Evolutionary conservation across 2,113 vertebrate genomes (phyloP).

Genomic region (Oreochromis tanganicae): DNA sequence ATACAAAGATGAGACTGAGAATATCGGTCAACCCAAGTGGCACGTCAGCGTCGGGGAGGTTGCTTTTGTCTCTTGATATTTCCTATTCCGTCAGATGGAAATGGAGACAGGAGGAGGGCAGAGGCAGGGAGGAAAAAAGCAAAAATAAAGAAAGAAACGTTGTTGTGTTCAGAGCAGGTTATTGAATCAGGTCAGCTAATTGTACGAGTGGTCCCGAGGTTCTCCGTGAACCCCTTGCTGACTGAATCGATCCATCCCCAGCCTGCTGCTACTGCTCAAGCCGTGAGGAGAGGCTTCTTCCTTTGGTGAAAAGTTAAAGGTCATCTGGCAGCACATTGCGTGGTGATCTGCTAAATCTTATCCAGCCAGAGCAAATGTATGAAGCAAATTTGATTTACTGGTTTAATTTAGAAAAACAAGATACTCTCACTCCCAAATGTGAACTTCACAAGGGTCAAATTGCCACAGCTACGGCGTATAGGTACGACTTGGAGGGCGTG

Average conservation of each 20-base stretch:
- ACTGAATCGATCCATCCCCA: background rate
- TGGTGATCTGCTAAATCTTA: background rate
- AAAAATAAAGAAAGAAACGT: background rate
- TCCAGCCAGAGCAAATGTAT: background rate
- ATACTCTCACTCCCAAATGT: background rate
- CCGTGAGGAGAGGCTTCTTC: background rate
- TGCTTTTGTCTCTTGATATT: slow-evolving; percentile 42
- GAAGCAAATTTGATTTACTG: slow-evolving; percentile 17
- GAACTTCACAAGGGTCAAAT: background rate
- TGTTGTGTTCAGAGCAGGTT: background rate
- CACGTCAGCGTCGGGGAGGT: background rate
- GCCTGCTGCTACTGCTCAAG: background rate
- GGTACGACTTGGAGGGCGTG: background rate
- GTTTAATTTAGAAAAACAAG: background rate
- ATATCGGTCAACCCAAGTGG: background rate
- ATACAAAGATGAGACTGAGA: background rate
- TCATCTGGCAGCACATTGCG: background rate
- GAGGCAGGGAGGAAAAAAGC: background rate
- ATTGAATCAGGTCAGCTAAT: slow-evolving; percentile 46
- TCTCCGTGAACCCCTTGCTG: background rate
- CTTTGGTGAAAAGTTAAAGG: slow-evolving; percentile 14
- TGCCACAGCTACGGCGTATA: background rate
- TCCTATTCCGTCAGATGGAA: slow-evolving; percentile 2
- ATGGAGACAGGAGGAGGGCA: slow-evolving; percentile 1
- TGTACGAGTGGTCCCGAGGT: background rate